Evolutionary conservation across 2,888 invertebrate species (phyloP).

Genomic region (Tillus elongatus): DNA sequence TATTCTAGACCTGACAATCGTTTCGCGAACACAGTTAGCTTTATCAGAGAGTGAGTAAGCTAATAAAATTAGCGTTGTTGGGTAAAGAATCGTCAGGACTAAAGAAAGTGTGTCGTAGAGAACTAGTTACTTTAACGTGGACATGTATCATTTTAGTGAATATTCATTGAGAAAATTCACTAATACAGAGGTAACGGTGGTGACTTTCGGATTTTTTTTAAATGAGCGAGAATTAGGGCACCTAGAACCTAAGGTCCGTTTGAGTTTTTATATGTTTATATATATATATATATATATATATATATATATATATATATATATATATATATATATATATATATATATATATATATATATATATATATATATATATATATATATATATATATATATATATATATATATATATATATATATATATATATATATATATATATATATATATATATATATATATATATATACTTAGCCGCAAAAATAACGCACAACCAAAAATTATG

Average conservation of each 20-base stretch:
- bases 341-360: constrained; percentile 7
- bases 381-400: constrained; percentile 7
- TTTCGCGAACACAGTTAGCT: too few species aligned
- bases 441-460: constrained; percentile 7
- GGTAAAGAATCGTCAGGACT: too few species aligned
- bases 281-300: constrained; percentile 7
- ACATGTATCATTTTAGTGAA: not conserved
- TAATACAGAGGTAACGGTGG: not conserved
- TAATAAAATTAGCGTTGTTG: too few species aligned
- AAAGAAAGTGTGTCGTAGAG: too few species aligned
- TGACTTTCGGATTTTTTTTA: not conserved
- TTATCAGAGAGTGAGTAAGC: too few species aligned
- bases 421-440: constrained; percentile 7
- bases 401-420: constrained; percentile 7
- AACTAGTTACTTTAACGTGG: constrained; percentile 2
- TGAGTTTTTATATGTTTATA: too few species aligned
- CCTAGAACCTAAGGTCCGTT: not conserved
- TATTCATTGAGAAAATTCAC: not conserved
- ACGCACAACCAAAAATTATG: too few species aligned
- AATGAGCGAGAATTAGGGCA: not conserved
- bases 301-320: constrained; percentile 7
- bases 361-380: constrained; percentile 7
- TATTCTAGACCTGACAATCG: too few species aligned
- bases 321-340: constrained; percentile 7
- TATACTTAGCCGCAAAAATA: too few species aligned